These are phyloP conservation scores for Xenentodon cancila DNA, from an alignment of 2,797 vertebrate species.

Conservation along the genomic window DNA sequence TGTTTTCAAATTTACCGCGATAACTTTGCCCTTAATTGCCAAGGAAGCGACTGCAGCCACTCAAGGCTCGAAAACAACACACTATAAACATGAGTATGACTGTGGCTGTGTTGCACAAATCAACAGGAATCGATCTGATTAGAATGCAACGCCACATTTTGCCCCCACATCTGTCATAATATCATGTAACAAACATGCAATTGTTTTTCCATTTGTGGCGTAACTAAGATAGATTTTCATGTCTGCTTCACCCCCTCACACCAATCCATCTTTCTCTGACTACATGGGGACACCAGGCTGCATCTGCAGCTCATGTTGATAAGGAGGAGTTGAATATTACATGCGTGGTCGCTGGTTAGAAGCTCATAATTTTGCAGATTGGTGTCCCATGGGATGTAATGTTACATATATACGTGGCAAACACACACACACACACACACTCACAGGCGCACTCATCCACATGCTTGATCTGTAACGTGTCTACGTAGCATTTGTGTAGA, in stretches of 20 bases:
- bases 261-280: conserved; percentile 74
- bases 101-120: conserved; percentile 7
- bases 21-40: background rate
- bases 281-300: conserved; percentile 47
- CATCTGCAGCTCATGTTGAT: conserved; percentile 57
- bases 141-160: conserved; percentile 52
- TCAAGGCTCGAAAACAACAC: conserved; percentile 6
- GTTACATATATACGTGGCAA: conserved; percentile 42
- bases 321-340: conserved; percentile 71
- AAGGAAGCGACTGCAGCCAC: conserved; percentile 22
- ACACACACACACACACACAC: background rate
- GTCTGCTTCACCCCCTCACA: conserved; percentile 49
- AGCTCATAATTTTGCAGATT: conserved; percentile 71
- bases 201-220: conserved; percentile 76
- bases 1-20: background rate
- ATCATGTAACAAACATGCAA: conserved; percentile 70
- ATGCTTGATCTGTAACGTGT: conserved; percentile 18
- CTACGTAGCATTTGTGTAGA: conserved; percentile 41
- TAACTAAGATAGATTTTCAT: conserved; percentile 77
- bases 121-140: conserved; percentile 67
- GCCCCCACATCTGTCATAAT: conserved; percentile 74
- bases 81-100: conserved; percentile 7
- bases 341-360: conserved; percentile 73
- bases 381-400: conserved; percentile 60
- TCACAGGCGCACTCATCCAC: background rate